These are phyloP conservation scores for Sebastiscus albofasciatus DNA, from an alignment of 2,797 vertebrate species.

Conservation along the genomic window DNA sequence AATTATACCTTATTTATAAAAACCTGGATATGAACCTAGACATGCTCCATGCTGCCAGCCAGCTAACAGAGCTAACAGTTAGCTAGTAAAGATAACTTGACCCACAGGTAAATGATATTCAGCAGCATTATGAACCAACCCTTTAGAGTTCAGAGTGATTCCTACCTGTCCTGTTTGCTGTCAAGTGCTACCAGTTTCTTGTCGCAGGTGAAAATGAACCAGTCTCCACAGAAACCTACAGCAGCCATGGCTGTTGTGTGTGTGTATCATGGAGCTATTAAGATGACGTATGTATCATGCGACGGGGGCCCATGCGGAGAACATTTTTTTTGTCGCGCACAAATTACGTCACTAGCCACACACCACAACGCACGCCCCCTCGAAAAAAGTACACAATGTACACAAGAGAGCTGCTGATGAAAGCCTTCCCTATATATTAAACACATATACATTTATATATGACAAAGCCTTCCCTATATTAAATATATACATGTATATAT, in stretches of 20 bases:
- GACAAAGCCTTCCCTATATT: too few relatives aligned
- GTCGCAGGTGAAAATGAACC: slow-evolving; percentile 66
- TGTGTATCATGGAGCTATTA: too few relatives aligned
- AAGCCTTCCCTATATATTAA: too few relatives aligned
- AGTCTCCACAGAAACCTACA: slow-evolving; percentile 63
- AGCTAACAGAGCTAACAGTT: neutral
- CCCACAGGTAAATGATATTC: rapidly evolving
- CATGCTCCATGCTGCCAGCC: neutral
- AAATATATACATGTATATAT: rapidly evolving
- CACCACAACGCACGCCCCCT: slow-evolving; percentile 18
- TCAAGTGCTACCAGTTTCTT: slow-evolving; percentile 70
- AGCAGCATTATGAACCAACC: too few relatives aligned
- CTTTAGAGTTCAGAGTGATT: rapidly evolving
- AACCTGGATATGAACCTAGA: neutral
- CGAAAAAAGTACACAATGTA: slow-evolving; percentile 63
- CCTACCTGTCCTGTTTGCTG: slow-evolving; percentile 64
- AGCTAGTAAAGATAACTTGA: neutral
- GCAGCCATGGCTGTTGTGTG: slow-evolving; percentile 61
- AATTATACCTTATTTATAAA: too few relatives aligned
- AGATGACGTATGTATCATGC: neutral
- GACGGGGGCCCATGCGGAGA: slow-evolving; percentile 13
- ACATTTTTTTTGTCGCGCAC: slow-evolving; percentile 11
- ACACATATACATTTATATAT: too few relatives aligned
- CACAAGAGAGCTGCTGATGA: neutral
- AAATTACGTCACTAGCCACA: neutral